Evolutionary conservation across 2,113 vertebrate genomes (phyloP).

Genomic region (Coregonus clupeaformis): DNA sequence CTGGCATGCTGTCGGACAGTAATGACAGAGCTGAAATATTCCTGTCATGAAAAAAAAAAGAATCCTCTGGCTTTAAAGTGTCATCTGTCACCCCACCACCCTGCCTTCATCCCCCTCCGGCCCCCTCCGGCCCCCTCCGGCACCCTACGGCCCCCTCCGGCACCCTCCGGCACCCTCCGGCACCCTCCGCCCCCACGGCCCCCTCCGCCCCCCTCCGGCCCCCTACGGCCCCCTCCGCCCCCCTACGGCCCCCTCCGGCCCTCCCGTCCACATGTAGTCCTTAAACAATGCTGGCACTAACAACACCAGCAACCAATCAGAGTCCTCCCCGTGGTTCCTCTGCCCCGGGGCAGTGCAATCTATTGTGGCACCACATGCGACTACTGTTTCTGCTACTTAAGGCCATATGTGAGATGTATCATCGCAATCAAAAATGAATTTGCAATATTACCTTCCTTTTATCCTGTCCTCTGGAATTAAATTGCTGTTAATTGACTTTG

Average conservation of each 20-base stretch:
- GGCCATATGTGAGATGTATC: constrained; percentile 95
- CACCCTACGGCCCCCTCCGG: constrained; percentile 76
- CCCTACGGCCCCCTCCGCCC: constrained; percentile 66
- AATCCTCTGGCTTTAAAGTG: constrained; percentile 99
- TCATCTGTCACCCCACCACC: constrained; percentile 82
- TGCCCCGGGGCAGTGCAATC: constrained; percentile 89
- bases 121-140: constrained; percentile 71
- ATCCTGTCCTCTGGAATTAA: constrained; percentile 95
- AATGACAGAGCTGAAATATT: constrained; percentile 99
- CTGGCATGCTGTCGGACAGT: constrained; percentile 58
- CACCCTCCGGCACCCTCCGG: constrained; percentile 72
- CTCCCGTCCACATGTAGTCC: constrained; percentile 92
- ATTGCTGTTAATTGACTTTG: constrained; percentile 97
- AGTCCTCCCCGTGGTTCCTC: constrained; percentile 83
- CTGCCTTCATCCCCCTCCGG: constrained; percentile 82
- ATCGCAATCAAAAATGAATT: constrained; percentile 97
- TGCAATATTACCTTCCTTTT: constrained; percentile 98
- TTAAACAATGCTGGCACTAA: constrained; percentile 99
- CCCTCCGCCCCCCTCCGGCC: constrained; percentile 81
- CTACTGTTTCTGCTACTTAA: constrained; percentile 93
- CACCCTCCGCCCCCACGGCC: constrained; percentile 14
- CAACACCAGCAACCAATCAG: constrained; percentile 96
- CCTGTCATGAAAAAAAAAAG: constrained; percentile 99
- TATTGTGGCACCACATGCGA: constrained; percentile 90
- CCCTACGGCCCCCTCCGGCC: constrained; percentile 72